These are phyloP conservation scores for Procambarus virginalis DNA, from an alignment of 1,140 invertebrate genomes.

Conservation along the genomic window DNA sequence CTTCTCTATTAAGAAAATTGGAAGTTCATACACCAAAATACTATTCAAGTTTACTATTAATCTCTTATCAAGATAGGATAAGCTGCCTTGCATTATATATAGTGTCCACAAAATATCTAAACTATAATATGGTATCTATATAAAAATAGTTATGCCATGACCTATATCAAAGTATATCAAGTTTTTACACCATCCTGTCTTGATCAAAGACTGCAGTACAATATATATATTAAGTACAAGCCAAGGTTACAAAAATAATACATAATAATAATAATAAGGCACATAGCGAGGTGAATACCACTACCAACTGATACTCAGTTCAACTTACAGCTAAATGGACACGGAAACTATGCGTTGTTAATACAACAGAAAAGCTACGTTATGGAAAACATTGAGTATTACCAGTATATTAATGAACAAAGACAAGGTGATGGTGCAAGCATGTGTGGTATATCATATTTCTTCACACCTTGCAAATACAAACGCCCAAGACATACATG, in stretches of 20 bases:
- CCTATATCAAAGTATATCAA: not conserved
- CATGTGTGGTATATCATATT: not conserved
- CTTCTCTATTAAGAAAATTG: not conserved
- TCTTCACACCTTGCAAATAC: not conserved
- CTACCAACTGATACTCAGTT: not conserved
- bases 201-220: slow-evolving; percentile 14
- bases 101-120: not conserved
- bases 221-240: slow-evolving; percentile 34
- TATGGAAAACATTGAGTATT: not conserved
- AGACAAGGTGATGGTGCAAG: no score
- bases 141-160: not conserved
- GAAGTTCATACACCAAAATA: not conserved
- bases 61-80: slow-evolving; percentile 35
- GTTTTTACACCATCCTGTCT: slow-evolving; percentile 18
- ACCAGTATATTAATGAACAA: not conserved
- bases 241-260: slow-evolving; percentile 37
- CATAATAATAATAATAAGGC: slow-evolving; percentile 3
- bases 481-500: not conserved
- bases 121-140: not conserved
- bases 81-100: slow-evolving; percentile 17
- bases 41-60: not conserved
- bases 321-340: not conserved
- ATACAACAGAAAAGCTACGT: not conserved
- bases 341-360: not conserved
- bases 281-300: slow-evolving; percentile 5